Percentiles rank a stretch among this genome's conserved stretches.
Evolutionary conservation across 1,140 invertebrate species (phyloP).

Genomic region (Delia radicum): DNA sequence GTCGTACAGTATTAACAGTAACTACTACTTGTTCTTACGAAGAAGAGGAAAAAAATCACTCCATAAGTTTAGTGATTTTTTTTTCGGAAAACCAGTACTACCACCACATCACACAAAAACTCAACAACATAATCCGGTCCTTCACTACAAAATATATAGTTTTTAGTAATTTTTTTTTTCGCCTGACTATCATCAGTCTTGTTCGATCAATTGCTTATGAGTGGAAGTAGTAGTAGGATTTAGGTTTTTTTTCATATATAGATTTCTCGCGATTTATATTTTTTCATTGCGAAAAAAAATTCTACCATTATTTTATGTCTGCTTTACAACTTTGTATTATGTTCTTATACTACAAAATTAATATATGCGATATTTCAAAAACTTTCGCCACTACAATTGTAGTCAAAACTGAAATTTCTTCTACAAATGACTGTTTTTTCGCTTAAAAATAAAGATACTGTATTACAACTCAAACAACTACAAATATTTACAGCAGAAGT

Average conservation of each 20-base stretch:
- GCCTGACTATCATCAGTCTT: background rate
- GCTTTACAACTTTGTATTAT: conserved; percentile 18
- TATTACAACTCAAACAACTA: too few relatives aligned
- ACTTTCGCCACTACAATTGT: too few relatives aligned
- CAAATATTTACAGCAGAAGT: too few relatives aligned
- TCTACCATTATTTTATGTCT: conserved; percentile 8
- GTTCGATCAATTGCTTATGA: conserved; percentile 15
- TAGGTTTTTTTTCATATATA: background rate
- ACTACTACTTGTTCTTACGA: background rate
- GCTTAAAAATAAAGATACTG: too few relatives aligned
- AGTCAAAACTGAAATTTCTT: too few relatives aligned
- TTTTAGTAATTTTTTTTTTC: background rate
- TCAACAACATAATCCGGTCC: conserved; percentile 21
- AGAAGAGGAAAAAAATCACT: background rate
- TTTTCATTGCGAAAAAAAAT: conserved; percentile 13
- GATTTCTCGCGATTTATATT: background rate
- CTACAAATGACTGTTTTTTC: too few relatives aligned
- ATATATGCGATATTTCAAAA: too few relatives aligned
- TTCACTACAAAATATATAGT: background rate
- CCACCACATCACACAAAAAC: background rate
- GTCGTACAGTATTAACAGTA: background rate
- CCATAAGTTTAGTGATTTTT: background rate
- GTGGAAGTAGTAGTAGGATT: background rate
- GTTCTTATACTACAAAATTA: too few relatives aligned
- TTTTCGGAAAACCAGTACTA: conserved; percentile 7